Base-by-base conservation (phyloP, 2,888 invertebrate genomes). In the Omphaloscelis lunosa region DNA sequence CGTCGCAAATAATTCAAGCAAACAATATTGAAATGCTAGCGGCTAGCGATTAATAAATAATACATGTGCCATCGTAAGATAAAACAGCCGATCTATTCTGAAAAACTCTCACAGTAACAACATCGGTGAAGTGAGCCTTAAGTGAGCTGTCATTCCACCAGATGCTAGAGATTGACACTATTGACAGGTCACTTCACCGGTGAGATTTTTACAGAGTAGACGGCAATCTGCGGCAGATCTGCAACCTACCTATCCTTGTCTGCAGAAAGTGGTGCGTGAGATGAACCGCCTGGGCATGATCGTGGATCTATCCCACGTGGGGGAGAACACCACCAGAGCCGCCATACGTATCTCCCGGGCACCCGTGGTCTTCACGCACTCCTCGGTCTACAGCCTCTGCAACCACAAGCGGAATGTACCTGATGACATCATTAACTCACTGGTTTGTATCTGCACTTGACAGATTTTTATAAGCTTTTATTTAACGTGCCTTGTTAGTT, bases 201-300 rank as follows among this genome's bases (percentile, higher is more conserved):
- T n/a, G 17, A 17, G n/a, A 23, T 51, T 17, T 68, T 34, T n/a
- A 34, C 11, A 34, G 34, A 53, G 9, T n/a, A 34, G 9, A 34
- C 9, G 4, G 11, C 5, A 20, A 8, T 51, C 20, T 8, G 51
- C 6, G 0, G 7, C 29, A 7, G n/a, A 7, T n/a, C 41, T 62
- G 0, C 7, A 71, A 48, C 39, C n/a, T 34, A 3, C 11, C 23
- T n/a, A 1, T 62, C 5, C 69, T 82, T 93, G 92, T 91, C 88
- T 75, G 86, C 96, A 97, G 97, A 97, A 97, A 95, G 97, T 98
- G 79, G 97, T 98, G 4, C 97, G 97, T 79, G 98, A 98, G 94
- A 98, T 98, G 98, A 98, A 98, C 94, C 97, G 98, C 0, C 96
- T 98, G 29, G 98, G 98, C 0, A 98, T 98, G 98, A 94, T 98